A percentile compares a stretch with the other conserved stretches of the same genome.
These are phyloP conservation scores for Drosophila aff. DNA, from an alignment of 1,140 invertebrate genomes.

Conservation along the genomic window DNA sequence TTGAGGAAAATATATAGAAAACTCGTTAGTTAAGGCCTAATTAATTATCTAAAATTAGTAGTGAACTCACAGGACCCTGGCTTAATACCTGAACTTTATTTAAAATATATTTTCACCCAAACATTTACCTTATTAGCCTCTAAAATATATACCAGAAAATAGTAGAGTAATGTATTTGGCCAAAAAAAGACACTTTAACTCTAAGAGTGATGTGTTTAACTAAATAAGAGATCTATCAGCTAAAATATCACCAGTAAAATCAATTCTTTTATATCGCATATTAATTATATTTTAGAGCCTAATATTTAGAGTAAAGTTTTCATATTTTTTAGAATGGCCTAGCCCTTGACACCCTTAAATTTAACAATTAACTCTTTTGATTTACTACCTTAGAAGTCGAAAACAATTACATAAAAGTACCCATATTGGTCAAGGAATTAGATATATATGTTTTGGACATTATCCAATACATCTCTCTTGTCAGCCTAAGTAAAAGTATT, in stretches of 20 bases:
- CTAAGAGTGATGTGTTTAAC: too few species aligned
- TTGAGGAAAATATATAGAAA: not conserved
- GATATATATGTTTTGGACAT: not conserved
- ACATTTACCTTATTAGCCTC: not conserved
- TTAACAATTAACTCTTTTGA: not conserved
- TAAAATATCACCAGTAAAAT: too few species aligned
- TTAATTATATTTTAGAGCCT: not conserved
- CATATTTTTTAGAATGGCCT: not conserved
- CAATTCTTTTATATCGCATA: not conserved
- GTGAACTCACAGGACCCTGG: not conserved
- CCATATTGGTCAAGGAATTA: conserved; percentile 15
- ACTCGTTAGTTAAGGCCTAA: not conserved
- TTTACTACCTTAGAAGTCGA: not conserved
- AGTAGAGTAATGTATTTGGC: not conserved
- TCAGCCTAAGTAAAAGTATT: conserved; percentile 10
- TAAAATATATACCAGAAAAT: not conserved
- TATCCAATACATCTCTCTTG: conserved; percentile 5
- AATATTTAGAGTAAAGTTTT: not conserved
- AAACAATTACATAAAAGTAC: not conserved
- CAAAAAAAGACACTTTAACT: too few species aligned
- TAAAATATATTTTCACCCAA: not conserved
- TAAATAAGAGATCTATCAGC: too few species aligned
- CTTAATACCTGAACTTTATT: too few species aligned
- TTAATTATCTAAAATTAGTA: not conserved
- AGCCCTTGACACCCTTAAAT: not conserved